Base-by-base conservation (phyloP, 2,888 invertebrate genomes). In the Eurytoma adleriae region DNA sequence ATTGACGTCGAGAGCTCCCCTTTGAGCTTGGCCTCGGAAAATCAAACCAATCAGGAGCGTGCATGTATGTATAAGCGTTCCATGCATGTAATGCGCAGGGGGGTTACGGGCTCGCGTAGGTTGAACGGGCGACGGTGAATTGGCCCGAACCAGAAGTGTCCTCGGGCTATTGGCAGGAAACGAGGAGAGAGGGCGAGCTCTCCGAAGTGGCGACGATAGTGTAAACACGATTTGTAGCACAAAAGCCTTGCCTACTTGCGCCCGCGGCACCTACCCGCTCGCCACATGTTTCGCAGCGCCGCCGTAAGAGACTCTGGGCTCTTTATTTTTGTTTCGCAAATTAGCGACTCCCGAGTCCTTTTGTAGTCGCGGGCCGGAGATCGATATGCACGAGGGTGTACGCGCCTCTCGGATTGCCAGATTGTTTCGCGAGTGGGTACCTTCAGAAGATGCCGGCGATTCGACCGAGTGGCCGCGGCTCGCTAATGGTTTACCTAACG, bases 181-280 rank as follows among this genome's bases (percentile, higher is more conserved):
- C 84, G 86, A 86, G 86, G 81, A 59, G 78, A 67, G 52, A 56
- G 18, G 24, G 48, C 59, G 27, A 62, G 30, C 16, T 40, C 71
- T 78, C 64, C 73, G 30, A 78, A 74, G 83, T 79, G 73, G 62
- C 84, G 87, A 85, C 89, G 89, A 89, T 88, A 88, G 87, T 87
- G 89, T 86, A 90, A 90, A 90, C 90, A 90, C 87, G 88, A 90
- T 90, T 89, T 88, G 89, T 87, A 89, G 88, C 89, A 90, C 89
- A 90, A 90, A 90, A 88, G 90, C 89, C 83, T 86, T 86, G 80
- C 84, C 84, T 78, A 84, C 85, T 85, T 85, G 82, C 76, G 81
- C 77, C 89, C 83, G 86, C 86, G 86, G 83, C 84, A 83, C 83
- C 78, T 85, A 84, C 84, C 85, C 90, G 90, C 86, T 86, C 88